Percentiles rank a stretch among this genome's conserved stretches.
Evolutionary conservation across 1,140 invertebrate species (phyloP).

Genomic region (Drosophila malerkotliana): DNA sequence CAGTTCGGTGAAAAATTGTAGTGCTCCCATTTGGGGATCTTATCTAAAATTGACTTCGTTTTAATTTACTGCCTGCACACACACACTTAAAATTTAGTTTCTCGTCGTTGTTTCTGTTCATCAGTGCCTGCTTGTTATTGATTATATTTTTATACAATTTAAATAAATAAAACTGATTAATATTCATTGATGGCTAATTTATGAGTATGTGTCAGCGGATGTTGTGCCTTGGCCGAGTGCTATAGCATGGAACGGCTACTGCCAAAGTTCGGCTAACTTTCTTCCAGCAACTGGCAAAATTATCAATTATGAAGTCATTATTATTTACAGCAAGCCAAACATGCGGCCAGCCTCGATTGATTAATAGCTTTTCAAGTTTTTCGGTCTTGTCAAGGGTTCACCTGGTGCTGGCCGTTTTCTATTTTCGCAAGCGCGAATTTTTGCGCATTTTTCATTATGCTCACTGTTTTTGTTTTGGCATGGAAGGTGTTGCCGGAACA

Average conservation of each 20-base stretch:
- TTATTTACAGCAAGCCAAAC: conserved; percentile 71
- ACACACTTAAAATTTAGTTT: conserved; percentile 27
- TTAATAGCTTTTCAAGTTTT: conserved; percentile 69
- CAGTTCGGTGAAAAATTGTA: conserved; percentile 39
- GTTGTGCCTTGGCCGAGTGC: conserved; percentile 12
- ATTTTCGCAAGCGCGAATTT: conserved; percentile 70
- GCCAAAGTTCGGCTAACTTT: conserved; percentile 37
- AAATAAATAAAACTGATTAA: conserved; percentile 68
- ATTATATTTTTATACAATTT: conserved; percentile 61
- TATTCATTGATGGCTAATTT: conserved; percentile 69
- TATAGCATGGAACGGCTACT: conserved; percentile 18
- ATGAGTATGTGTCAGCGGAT: conserved; percentile 37
- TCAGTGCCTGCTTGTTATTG: conserved; percentile 36
- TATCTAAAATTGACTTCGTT: conserved; percentile 57
- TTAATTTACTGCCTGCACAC: conserved; percentile 42
- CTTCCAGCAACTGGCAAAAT: conserved; percentile 62
- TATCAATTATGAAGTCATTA: conserved; percentile 81
- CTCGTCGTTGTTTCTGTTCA: conserved; percentile 27
- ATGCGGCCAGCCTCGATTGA: conserved; percentile 57
- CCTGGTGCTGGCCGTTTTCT: conserved; percentile 68
- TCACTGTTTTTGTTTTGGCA: conserved; percentile 59
- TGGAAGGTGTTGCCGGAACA: conserved; percentile 81
- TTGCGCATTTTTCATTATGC: conserved; percentile 55
- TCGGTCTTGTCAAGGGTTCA: conserved; percentile 65
- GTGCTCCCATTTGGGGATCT: conserved; percentile 41